Percentiles rank a stretch among this genome's conserved stretches.
These are phyloP conservation scores for Calliopsis andreniformis DNA, from an alignment of 1,140 invertebrate species.

Conservation along the genomic window DNA sequence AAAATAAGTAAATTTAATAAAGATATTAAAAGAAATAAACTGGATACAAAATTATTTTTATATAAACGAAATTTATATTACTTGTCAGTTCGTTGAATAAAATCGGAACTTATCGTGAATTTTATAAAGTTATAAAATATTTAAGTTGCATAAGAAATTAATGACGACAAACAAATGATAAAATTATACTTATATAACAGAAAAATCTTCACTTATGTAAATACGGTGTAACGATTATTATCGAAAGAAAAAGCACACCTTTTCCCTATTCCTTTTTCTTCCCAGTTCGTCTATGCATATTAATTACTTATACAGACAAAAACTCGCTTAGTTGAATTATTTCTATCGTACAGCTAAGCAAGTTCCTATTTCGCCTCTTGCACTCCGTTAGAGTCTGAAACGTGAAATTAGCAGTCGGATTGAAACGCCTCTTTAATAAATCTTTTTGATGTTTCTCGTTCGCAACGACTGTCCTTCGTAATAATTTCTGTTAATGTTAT, in stretches of 20 bases:
- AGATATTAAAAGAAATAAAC: too few relatives aligned
- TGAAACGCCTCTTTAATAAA: conserved; percentile 39
- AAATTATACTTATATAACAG: too few relatives aligned
- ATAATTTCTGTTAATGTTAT: conserved; percentile 50
- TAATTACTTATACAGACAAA: conserved; percentile 19
- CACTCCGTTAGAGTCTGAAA: conserved; percentile 7
- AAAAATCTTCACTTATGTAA: too few relatives aligned
- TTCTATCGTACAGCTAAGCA: conserved; percentile 12
- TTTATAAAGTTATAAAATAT: too few relatives aligned
- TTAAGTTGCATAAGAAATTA: too few relatives aligned
- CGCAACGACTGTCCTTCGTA: conserved; percentile 22
- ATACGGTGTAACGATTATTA: background rate
- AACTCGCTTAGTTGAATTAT: conserved; percentile 20
- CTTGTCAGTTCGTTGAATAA: too few relatives aligned
- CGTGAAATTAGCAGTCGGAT: conserved; percentile 39
- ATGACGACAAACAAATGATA: too few relatives aligned
- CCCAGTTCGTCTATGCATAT: background rate
- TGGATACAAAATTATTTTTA: too few relatives aligned
- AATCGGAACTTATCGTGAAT: too few relatives aligned
- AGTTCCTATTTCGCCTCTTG: background rate
- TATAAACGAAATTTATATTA: too few relatives aligned
- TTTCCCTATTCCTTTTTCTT: background rate
- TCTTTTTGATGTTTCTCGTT: conserved; percentile 33
- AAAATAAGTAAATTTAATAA: too few relatives aligned
- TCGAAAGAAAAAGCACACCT: too few relatives aligned